phyloP scores from a whole-genome alignment of 2,797 vertebrate genomes.

The Emys orbicularis region DNA sequence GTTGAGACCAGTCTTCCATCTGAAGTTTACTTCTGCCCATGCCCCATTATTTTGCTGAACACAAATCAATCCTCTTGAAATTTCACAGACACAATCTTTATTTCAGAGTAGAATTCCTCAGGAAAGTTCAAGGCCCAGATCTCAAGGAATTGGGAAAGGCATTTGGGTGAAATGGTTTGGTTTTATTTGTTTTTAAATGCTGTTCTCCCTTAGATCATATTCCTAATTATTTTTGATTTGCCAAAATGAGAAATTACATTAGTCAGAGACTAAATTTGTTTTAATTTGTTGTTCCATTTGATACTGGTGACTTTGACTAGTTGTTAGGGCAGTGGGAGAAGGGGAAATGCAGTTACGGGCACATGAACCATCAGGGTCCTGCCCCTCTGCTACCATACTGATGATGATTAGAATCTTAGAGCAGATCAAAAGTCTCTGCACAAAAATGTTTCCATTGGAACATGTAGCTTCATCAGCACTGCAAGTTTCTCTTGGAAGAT shows the following conservation, averaged over 20 bases:
- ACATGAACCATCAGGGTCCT: not conserved
- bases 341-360: not conserved
- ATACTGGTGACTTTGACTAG: not conserved
- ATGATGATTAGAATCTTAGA: not conserved
- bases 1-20: not conserved
- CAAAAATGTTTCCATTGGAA: not conserved
- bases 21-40: not conserved
- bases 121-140: not conserved
- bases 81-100: not conserved
- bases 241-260: not conserved
- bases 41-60: accelerated
- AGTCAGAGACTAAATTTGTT: not conserved
- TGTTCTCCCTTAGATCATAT: not conserved
- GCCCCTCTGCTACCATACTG: not conserved
- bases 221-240: not conserved
- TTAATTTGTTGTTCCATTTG: not conserved
- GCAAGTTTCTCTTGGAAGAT: not conserved
- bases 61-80: not conserved
- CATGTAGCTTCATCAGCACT: not conserved
- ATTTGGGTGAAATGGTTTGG: not conserved
- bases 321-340: not conserved
- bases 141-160: not conserved
- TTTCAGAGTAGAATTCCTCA: not conserved
- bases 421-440: not conserved
- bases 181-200: not conserved